Percentiles rank a stretch among this genome's conserved stretches.
Evolutionary conservation across 2,797 vertebrate species (phyloP).

Genomic region (Phrynocephalus forsythii): DNA sequence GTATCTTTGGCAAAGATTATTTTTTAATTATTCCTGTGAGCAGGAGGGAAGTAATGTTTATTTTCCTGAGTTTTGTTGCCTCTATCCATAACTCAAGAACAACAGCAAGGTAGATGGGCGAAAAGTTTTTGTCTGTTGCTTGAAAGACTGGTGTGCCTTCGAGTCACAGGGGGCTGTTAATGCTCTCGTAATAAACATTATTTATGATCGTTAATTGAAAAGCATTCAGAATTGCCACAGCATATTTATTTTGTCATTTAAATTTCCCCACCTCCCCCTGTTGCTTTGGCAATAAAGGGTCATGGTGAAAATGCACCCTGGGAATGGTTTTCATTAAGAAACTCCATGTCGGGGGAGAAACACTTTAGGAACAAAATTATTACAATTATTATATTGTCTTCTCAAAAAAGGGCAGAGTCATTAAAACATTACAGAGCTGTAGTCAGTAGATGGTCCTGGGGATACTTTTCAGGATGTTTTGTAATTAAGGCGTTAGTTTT

Average conservation of each 20-base stretch:
- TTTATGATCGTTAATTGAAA: slow-evolving; percentile 56
- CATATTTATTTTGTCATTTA: slow-evolving; percentile 63
- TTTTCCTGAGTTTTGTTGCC: background rate
- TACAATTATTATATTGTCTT: slow-evolving; percentile 49
- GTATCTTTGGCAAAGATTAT: background rate
- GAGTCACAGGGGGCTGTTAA: slow-evolving; percentile 33
- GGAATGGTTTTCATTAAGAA: slow-evolving; percentile 61
- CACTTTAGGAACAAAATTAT: slow-evolving; percentile 56
- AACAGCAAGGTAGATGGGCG: background rate
- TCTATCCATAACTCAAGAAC: background rate
- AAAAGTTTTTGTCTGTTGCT: slow-evolving; percentile 20
- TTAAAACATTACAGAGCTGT: slow-evolving; percentile 58
- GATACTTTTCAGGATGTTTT: slow-evolving; percentile 57
- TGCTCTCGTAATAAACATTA: slow-evolving; percentile 56
- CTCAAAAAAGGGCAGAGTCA: slow-evolving; percentile 46
- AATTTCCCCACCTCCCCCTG: slow-evolving; percentile 42
- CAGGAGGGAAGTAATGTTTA: background rate
- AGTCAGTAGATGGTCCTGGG: slow-evolving; percentile 56
- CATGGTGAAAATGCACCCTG: background rate
- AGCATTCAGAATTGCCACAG: slow-evolving; percentile 48
- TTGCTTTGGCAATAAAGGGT: slow-evolving; percentile 49
- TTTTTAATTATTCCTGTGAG: slow-evolving; percentile 21
- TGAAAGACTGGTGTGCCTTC: slow-evolving; percentile 3
- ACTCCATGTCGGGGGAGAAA: slow-evolving; percentile 40
- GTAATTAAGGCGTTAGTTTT: slow-evolving; percentile 68